Evolutionary conservation across 2,888 invertebrate species (phyloP), one percentile per base, ranked within the genome.

Genomic region (Volucella zonaria): DNA sequence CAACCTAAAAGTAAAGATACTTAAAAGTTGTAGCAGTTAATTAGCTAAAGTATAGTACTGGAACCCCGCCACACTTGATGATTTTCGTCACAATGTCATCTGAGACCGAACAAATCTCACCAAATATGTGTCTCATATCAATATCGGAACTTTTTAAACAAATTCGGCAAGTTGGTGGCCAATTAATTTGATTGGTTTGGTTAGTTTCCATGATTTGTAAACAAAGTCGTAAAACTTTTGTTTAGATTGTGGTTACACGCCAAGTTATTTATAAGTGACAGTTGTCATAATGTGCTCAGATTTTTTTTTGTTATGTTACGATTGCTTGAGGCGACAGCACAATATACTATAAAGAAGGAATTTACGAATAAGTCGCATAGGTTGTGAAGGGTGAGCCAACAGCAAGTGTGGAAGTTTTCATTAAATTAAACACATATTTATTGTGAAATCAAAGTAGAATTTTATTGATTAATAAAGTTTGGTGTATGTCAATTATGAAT

Each of bases 21-120:
- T 51, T 56, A 31, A 18, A 42, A 61, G 42, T 15, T 8, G 12
- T 23, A 10, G 3, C 10, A 40, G 18, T 62, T 67, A n/a, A 8
- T 38, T 15, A 9, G 8, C 1, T 14, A 3, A 14, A 1, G 1
- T 4, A 8, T 62, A 87, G 68, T 70, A 90, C 90, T 68, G 78
- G 49, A 12, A 90, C 77, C 10, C 89, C 89, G 0, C 90, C 89
- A 62, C 88, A 90, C 40, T 87, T 87, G 18, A 87, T 81, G 6
- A 90, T 89, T 81, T 87, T 88, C 62, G 42, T 76, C n/a, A 56
- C 73, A 56, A 73, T 88, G 87, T 82, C 88, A 66, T 3, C 70
- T 11, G 43, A 18, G 10, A 77, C 31, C 1, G 31, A 4, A 76
- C 76, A 23, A 68, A 70, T 67, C 8, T 70, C 74, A 4, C 59